A percentile compares a stretch with the other conserved stretches of the same genome.
Evolutionary conservation across 2,888 invertebrate species (phyloP).

Genomic region (Xanthia icteritia): DNA sequence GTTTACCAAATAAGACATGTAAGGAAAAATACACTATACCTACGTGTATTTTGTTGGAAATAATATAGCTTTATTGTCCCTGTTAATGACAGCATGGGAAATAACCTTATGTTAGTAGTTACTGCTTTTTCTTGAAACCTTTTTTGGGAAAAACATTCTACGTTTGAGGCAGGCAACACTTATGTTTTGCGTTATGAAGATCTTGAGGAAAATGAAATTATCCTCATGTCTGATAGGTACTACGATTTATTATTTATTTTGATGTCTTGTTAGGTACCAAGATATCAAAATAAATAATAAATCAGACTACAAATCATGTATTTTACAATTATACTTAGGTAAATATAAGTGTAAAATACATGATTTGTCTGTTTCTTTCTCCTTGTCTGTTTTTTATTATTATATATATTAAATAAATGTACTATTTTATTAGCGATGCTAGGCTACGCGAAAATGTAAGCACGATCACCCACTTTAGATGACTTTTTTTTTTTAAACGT

Average conservation of each 20-base stretch:
- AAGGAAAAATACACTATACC: background rate
- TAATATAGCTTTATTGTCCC: background rate
- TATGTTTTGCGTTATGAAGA: slow-evolving; percentile 2
- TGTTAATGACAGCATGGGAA: slow-evolving; percentile 1
- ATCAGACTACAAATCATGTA: too few relatives aligned
- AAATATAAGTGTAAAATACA: background rate
- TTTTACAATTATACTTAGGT: too few relatives aligned
- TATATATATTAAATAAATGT: too few relatives aligned
- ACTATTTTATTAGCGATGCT: too few relatives aligned
- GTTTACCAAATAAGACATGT: background rate
- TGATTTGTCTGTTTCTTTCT: background rate
- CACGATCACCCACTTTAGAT: too few relatives aligned
- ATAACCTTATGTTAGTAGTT: slow-evolving; percentile 10
- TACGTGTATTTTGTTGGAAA: background rate
- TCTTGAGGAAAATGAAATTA: slow-evolving; percentile 38
- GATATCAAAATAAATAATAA: too few relatives aligned
- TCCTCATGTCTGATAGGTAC: slow-evolving; percentile 19
- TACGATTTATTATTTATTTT: background rate
- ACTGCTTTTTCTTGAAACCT: slow-evolving; percentile 5
- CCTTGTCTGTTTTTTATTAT: too few relatives aligned
- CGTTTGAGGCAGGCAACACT: background rate
- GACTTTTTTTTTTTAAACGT: too few relatives aligned
- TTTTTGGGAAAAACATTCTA: slow-evolving; percentile 13
- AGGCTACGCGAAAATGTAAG: too few relatives aligned
- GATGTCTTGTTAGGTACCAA: background rate